Base-by-base conservation (phyloP, 1,140 invertebrate genomes). In the Drosophila ohnishii region DNA sequence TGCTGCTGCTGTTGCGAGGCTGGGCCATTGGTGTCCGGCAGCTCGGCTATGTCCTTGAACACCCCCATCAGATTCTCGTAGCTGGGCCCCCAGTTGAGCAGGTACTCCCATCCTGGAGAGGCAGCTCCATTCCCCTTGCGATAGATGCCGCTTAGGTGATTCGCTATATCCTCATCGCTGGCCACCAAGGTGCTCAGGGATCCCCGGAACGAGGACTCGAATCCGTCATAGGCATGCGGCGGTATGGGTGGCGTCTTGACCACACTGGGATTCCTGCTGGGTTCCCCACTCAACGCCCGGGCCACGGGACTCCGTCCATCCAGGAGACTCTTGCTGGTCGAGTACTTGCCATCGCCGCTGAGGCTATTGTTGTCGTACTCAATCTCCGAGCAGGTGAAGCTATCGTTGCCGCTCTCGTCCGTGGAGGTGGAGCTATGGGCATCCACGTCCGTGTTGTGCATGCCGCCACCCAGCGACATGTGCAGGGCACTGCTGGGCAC, bases 301-400 rank as follows among this genome's bases (percentile, higher is more conserved):
- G 93, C 93, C 65, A 95, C 93, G 67, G 95, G 94, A 55, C 92
- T 93, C 69, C 94, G 92, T 79, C 94, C 92, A 55, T 94, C 92
- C 32, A 94, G 93, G 50, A 95, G 93, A 72, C 95, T 94, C 37
- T 93, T 93, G 32, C 95, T 93, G 92, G 97, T 97, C 7, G 94
- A 94, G 90, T 96, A 96, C 77, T 97, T 97, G 7, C 87, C 83
- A 87, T 97, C 95, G 9, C 95, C 95, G 16, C 94, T 95, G 22
- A 97, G 92, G 73, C 96, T 97, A 70, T 96, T 96, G 83, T 97
- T 96, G 82, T 99, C 98, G 91, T 98, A 98, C 91, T 99, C 98
- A 90, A 99, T 99, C 93, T 99, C 98, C 1, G 98, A 99, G 92
- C 98, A 99, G 0, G 98, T 99, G 92, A 99, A 99, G 70, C 97